Base-by-base conservation (phyloP, 2,888 invertebrate genomes). In the Lymantria dispar region DNA sequence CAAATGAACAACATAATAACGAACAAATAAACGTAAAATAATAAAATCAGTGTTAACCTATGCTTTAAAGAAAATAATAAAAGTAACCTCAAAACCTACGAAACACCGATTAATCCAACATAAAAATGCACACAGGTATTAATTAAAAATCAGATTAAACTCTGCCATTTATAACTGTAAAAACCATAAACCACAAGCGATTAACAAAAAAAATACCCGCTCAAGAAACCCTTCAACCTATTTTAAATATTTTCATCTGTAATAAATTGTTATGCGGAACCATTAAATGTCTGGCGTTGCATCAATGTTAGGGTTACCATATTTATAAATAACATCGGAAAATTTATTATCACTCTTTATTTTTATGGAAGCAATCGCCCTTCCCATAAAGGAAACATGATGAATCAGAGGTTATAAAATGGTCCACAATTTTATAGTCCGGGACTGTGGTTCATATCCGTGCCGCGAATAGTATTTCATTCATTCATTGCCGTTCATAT, bases 251-350 rank as follows among this genome's bases (percentile, higher is more conserved):
- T 49, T 50, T 52, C 47, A 42, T 11, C 38, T 13, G 39, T 47
- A 50, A 61, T 61, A 67, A 58, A 63, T 66, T 47, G 37, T 14
- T 47, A 54, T 63, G 53, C 56, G 57, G 56, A 61, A 64, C 65
- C 52, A 52, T 51, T 52, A 51, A 45, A 48, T 51, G 43, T 33
- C 42, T 39, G 41, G 15, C 49, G 37, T 49, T 48, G 48, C 44
- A 31, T 50, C 42, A 44, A 30, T 36, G 33, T 7, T 43, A 51
- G 47, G 52, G 53, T 49, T 39, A 42, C 42, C 22, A 42, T n/a
- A 40, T 15, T 40, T 22, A 15, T 10, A 38, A 8, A 12, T 8
- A 38, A 38, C 5, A 38, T 38, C 5, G 11, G 11, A 22, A 3
- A 22, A 22, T 22, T 3, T 22, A 2, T 22, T 5, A 22, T 22